Evolutionary conservation across 2,888 invertebrate species (phyloP).

Genomic region (Amorpha juglandis): DNA sequence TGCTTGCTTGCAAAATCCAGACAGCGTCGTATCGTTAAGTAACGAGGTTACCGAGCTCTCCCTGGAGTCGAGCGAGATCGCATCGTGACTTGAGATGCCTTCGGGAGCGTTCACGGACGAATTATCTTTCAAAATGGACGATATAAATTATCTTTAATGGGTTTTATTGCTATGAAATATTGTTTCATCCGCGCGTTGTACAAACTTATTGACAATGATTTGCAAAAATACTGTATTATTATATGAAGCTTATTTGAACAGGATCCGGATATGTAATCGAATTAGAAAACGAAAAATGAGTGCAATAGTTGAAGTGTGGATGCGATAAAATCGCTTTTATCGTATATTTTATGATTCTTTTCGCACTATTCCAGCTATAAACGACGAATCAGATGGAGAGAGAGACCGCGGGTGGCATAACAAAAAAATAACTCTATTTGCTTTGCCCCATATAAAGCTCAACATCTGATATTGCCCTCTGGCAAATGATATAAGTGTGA

Average conservation of each 20-base stretch:
- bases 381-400: constrained; percentile 74
- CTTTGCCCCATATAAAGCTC: constrained; percentile 55
- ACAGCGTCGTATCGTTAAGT: constrained; percentile 64
- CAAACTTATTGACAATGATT: constrained; percentile 49
- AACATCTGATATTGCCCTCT: constrained; percentile 43
- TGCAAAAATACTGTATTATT: no score
- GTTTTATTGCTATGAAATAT: constrained; percentile 70
- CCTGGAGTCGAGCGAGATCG: constrained; percentile 51
- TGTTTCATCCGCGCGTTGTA: constrained; percentile 57
- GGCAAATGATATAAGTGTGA: constrained; percentile 37
- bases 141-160: constrained; percentile 74
- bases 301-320: constrained; percentile 65
- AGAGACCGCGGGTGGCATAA: constrained; percentile 63
- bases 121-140: constrained; percentile 72
- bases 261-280: constrained; percentile 44
- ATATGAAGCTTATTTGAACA: constrained; percentile 18
- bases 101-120: constrained; percentile 72
- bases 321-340: constrained; percentile 71
- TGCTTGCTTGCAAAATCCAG: constrained; percentile 76
- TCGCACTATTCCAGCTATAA: constrained; percentile 73
- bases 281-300: constrained; percentile 65
- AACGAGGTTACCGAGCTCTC: constrained; percentile 69
- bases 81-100: constrained; percentile 72
- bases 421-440: constrained; percentile 67
- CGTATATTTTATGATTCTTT: constrained; percentile 72